Conservation (phyloP, 2,888 invertebrate genomes). For the Heliconius sara region DNA sequence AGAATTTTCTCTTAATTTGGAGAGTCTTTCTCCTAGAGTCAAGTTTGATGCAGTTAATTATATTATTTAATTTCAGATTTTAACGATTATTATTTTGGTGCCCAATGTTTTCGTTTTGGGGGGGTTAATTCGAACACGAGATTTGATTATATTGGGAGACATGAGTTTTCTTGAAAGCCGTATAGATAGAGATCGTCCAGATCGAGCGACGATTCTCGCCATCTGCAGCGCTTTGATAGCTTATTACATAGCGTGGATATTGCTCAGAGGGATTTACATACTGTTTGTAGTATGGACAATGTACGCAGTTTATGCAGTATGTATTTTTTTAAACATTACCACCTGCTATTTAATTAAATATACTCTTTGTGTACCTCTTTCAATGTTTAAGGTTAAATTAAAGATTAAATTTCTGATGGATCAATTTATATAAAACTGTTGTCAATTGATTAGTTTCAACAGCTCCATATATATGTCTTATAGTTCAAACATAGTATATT, state of each 20-base stretch:
- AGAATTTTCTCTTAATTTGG: no score
- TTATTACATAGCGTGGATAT: not conserved
- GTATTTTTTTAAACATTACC: not conserved
- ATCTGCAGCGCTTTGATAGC: not conserved
- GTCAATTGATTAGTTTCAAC: no score
- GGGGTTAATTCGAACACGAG: not conserved
- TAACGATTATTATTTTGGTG: not conserved
- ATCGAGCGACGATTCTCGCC: conserved; percentile 7
- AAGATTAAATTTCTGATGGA: no score
- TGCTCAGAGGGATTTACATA: not conserved
- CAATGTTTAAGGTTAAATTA: no score
- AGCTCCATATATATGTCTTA: no score
- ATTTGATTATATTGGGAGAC: not conserved
- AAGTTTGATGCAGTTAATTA: no score
- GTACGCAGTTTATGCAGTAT: not conserved
- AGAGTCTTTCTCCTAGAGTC: no score
- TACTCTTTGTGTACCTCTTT: no score
- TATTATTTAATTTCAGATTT: not conserved
- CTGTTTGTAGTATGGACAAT: not conserved
- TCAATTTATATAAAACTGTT: no score
- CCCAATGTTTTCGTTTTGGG: not conserved
- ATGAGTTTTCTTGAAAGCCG: not conserved
- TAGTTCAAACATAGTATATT: no score
- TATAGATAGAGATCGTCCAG: not conserved
- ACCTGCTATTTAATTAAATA: no score